These are phyloP conservation scores for Limenitis camilla DNA, from an alignment of 2,888 invertebrate genomes.

Conservation along the genomic window DNA sequence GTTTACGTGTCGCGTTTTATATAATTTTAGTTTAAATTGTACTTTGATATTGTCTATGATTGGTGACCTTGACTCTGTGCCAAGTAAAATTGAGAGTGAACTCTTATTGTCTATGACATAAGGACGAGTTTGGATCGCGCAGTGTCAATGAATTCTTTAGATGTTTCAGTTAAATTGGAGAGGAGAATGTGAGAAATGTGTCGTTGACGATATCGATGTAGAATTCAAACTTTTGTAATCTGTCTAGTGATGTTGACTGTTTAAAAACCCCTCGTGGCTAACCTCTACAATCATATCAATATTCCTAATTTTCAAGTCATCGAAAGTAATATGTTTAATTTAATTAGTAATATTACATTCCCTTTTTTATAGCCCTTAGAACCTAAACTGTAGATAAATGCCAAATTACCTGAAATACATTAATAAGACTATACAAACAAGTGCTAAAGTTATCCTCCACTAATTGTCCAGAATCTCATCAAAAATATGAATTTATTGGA, in stretches of 20 bases:
- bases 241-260: not conserved
- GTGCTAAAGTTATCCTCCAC: too few relatives aligned
- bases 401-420: too few relatives aligned
- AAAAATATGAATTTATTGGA: too few relatives aligned
- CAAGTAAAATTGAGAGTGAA: constrained; percentile 27
- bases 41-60: constrained; percentile 21
- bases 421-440: too few relatives aligned
- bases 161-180: constrained; percentile 7
- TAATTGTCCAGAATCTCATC: too few relatives aligned
- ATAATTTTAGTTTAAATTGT: constrained; percentile 13
- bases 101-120: constrained; percentile 13
- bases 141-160: constrained; percentile 11
- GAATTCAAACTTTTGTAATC: not conserved
- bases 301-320: too few relatives aligned
- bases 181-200: not conserved
- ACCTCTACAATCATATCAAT: too few relatives aligned
- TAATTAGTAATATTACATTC: not conserved
- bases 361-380: not conserved
- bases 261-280: not conserved
- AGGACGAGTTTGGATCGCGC: constrained; percentile 8
- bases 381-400: too few relatives aligned
- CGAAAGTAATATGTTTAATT: not conserved
- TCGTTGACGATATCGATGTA: not conserved
- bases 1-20: constrained; percentile 14
- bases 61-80: constrained; percentile 28